phyloP scores from a whole-genome alignment of 2,113 vertebrate genomes.

The Colius striatus region DNA sequence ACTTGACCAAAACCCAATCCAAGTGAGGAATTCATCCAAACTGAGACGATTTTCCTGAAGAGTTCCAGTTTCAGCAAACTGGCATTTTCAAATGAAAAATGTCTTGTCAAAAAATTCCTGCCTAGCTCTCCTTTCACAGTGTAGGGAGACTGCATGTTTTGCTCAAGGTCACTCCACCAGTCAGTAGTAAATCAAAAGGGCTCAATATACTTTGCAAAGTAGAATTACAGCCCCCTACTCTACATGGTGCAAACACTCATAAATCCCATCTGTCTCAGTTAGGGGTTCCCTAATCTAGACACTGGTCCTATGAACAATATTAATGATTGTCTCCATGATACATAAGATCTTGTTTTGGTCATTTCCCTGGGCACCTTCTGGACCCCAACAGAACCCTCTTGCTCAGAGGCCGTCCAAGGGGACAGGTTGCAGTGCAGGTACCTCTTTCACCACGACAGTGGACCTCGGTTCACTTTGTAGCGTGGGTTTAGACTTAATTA shows the following conservation, averaged over 20 bases:
- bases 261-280: background rate
- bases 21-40: background rate
- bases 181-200: conserved; percentile 54
- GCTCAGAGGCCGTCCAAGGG: background rate
- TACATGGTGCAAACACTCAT: conserved; percentile 14
- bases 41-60: background rate
- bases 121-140: background rate
- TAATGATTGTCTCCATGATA: background rate
- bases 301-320: background rate
- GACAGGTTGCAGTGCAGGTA: background rate
- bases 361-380: background rate
- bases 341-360: background rate
- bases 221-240: conserved; percentile 40
- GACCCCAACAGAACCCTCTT: background rate
- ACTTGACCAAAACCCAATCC: background rate
- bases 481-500: fast-evolving
- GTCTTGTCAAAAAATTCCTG: conserved; percentile 28
- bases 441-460: background rate
- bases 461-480: background rate
- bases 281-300: conserved; percentile 8
- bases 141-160: background rate
- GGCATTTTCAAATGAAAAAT: conserved; percentile 50
- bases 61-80: conserved; percentile 2
- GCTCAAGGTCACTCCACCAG: conserved; percentile 67
- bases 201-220: conserved; percentile 40